Base-by-base conservation (phyloP, 2,797 vertebrate genomes). In the Lerista edwardsae region DNA sequence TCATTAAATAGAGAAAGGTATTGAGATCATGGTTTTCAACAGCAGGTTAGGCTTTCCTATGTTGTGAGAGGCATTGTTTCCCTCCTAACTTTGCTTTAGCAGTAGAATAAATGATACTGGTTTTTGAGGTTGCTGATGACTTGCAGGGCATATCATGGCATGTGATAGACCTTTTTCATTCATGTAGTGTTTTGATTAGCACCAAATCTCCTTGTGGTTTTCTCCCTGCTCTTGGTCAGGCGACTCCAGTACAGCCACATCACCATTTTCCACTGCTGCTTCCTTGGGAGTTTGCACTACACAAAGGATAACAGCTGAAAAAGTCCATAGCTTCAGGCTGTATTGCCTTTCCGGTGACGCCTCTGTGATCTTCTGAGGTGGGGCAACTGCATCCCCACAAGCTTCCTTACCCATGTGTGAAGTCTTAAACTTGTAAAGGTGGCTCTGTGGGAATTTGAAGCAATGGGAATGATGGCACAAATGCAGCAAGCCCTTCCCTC, bases 351-450 rank as follows among this genome's bases (percentile, higher is more conserved):
- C 86, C 47, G 71, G 25, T 75, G 34, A 68, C 65, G 61, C 73
- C 41, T 5, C 6, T 84, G 39, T 78, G 23, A 31, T 31, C n/a
- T 82, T 55, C 65, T 62, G 34, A 9, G 55, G 47, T 61, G 44
- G 36, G 21, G 61, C 64, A 15, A 81, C 39, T 2, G 4, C 77
- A 51, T 82, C 67, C 36, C 86, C n/a, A 57, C 79, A 44, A 34
- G 62, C 79, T 72, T 85, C 86, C 44, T 85, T 85, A 31, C 68
- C 87, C 79, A 88, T 75, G 51, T 75, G 47, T 73, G 68, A 44
- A 67, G 83, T 21, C 69, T 82, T 57, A 21, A 57, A 72, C 55
- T 80, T 76, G 31, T 84, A 80, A 36, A 84, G 78, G 11, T 31
- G 27, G 5, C 17, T 51, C 71, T 23, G 62, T 41, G 79, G 79